These are phyloP conservation scores for Acanthurus lineatus DNA, from an alignment of 2,797 vertebrate genomes.

Conservation along the genomic window DNA sequence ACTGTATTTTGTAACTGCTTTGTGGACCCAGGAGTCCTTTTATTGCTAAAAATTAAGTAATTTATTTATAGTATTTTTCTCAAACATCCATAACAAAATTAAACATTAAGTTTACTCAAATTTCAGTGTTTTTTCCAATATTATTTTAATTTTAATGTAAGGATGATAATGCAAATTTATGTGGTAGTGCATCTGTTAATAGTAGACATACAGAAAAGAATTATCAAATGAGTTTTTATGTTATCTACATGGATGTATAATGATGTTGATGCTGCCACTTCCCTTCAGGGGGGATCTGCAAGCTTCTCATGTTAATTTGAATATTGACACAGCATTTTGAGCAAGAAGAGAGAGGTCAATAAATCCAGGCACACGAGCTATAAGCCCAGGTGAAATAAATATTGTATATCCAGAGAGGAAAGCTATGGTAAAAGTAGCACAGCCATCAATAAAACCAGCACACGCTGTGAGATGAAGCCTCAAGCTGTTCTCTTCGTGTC, in stretches of 20 bases:
- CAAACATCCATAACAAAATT: neutral
- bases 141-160: too few species aligned
- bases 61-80: neutral
- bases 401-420: neutral
- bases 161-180: too few species aligned
- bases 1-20: neutral
- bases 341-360: neutral
- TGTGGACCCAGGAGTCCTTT: neutral
- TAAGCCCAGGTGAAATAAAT: neutral
- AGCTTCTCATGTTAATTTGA: conserved; percentile 23
- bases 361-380: neutral
- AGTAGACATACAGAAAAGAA: neutral
- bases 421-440: conserved; percentile 23
- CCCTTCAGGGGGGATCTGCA: conserved; percentile 5
- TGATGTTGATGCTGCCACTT: neutral
- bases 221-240: neutral
- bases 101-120: neutral
- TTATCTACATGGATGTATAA: neutral
- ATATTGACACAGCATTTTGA: neutral
- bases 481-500: conserved; percentile 66
- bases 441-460: conserved; percentile 33
- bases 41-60: neutral
- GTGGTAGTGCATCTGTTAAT: neutral
- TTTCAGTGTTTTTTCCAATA: neutral
- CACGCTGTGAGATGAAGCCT: conserved; percentile 54